Base-by-base conservation (phyloP, 2,888 invertebrate genomes). In the Criorhina ranunculi region DNA sequence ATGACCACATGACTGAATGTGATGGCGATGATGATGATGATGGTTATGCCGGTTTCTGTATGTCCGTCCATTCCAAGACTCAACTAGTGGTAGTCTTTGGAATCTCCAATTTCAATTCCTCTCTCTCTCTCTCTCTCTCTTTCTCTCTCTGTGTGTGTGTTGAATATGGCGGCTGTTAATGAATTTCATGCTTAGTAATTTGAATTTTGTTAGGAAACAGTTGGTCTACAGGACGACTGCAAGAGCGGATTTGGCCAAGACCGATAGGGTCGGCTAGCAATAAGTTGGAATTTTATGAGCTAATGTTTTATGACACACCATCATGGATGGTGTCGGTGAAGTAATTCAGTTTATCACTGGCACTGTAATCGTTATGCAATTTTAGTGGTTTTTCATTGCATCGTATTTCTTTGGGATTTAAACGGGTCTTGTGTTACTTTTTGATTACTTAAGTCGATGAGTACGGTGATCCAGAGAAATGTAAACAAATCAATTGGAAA, bases 1-100 rank as follows among this genome's bases (percentile, higher is more conserved):
- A 69, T 33, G 55, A 44, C 57, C 69, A 69, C 44, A 44, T 57
- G 69, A 69, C 57, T 67, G 17, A 33, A 67, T 59, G 59, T 24
- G 24, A 29, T 42, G 67, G 17, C n/a, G 53, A 53, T 66, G 53
- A 24, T 24, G 24, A 24, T 24, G 24, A 55, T 44, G 42, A 17
- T 33, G 69, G 9, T 44, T 12, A 44, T 42, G 44, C 29, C 9
- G n/a, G 44, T 35, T 11, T 37, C 29, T 66, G 11, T 24, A 19
- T 15, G 35, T 29, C 37, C 24, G 19, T 35, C 35, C 12, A 8
- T 33, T 35, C n/a, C n/a, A n/a, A n/a, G n/a, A n/a, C n/a, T n/a
- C n/a, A n/a, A n/a, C n/a, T n/a, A 12, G 31, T 15, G 31, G 42
- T 42, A 42, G 42, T 60, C 42, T 44, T 29, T 60, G 42, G 60